These are phyloP conservation scores for Rhynchomys soricoides DNA, from an alignment of 2,113 vertebrate genomes.

Conservation along the genomic window DNA sequence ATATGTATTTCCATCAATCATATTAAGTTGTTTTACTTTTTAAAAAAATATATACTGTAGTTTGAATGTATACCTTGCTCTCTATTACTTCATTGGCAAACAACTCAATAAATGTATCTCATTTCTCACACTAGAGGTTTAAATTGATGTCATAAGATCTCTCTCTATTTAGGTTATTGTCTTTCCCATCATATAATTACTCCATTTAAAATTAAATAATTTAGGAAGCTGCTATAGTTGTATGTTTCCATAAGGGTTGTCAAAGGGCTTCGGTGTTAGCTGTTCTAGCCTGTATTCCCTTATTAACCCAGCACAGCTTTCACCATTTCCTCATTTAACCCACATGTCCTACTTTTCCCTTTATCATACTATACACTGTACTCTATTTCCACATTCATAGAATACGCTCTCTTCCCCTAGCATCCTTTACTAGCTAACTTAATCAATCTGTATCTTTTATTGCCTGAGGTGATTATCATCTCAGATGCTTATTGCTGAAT, in stretches of 20 bases:
- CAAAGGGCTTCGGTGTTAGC: background rate
- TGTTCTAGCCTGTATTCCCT: background rate
- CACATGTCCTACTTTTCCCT: background rate
- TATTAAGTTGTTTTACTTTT: background rate
- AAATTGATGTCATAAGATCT: background rate
- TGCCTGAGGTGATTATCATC: too few species aligned
- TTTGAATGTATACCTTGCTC: background rate
- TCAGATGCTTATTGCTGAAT: too few species aligned
- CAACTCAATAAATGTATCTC: background rate
- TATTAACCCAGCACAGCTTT: background rate
- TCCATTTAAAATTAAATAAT: background rate
- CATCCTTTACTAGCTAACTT: background rate
- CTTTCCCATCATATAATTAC: background rate
- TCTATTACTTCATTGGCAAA: background rate
- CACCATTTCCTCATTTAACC: background rate
- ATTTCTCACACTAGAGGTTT: background rate
- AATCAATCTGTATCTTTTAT: too few species aligned
- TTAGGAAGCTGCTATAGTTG: background rate
- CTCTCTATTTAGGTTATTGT: background rate
- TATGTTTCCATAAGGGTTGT: background rate
- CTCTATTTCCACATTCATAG: background rate
- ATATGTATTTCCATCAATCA: background rate
- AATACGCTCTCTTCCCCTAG: background rate
- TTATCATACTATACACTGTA: background rate
- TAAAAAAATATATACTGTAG: background rate